Conservation (phyloP, 2,888 invertebrate genomes). For the Hanleya hanleyi region DNA sequence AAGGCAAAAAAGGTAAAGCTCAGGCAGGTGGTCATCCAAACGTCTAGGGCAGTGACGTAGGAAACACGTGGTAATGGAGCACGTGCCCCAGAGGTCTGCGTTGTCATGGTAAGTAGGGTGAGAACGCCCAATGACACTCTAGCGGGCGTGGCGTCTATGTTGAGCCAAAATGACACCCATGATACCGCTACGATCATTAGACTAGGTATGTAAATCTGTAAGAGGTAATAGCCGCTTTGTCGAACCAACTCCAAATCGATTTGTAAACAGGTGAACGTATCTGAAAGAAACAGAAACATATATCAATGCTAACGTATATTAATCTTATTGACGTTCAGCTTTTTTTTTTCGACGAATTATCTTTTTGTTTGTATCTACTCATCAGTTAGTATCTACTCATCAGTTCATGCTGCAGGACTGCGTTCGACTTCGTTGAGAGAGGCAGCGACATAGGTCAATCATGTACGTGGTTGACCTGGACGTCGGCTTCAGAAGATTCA, state of each 20-base stretch:
- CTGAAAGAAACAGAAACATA: constrained; percentile 32
- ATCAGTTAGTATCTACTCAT: too few relatives aligned
- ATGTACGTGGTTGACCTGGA: too few relatives aligned
- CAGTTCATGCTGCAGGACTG: neutral
- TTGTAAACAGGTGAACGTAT: constrained; percentile 43
- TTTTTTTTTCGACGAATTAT: too few relatives aligned
- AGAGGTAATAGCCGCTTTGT: constrained; percentile 40
- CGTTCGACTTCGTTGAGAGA: neutral
- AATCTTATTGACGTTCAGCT: too few relatives aligned
- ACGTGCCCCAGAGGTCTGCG: constrained; percentile 43
- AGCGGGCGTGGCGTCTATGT: constrained; percentile 46
- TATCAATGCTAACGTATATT: too few relatives aligned
- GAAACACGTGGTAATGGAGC: constrained; percentile 45
- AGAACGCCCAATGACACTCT: constrained; percentile 44
- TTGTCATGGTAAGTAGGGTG: constrained; percentile 48
- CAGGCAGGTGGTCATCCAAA: constrained; percentile 44
- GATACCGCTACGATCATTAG: constrained; percentile 46
- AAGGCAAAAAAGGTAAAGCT: constrained; percentile 42
- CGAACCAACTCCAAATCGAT: constrained; percentile 36
- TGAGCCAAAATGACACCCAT: constrained; percentile 52
- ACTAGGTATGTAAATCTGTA: constrained; percentile 48
- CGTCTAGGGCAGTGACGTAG: constrained; percentile 45
- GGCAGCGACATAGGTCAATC: too few relatives aligned
- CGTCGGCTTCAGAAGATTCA: too few relatives aligned
- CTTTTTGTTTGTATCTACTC: too few relatives aligned